Conservation (phyloP, 1,140 invertebrate species). For the Thalassaphorura encarpata region DNA sequence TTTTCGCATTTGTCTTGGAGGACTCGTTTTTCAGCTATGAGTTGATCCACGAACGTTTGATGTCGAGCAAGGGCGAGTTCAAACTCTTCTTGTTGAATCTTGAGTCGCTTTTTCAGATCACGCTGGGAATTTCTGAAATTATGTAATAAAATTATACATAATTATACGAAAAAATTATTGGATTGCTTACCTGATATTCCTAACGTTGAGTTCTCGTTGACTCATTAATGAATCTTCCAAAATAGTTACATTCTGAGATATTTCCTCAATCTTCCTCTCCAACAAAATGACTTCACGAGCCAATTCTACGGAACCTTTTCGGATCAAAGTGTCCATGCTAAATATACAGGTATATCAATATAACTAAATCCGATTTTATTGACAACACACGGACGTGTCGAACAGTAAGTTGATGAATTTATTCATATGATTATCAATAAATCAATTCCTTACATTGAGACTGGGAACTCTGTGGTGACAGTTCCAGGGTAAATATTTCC, state of each 20-base stretch:
- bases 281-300: conserved; percentile 25
- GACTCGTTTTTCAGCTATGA: conserved; percentile 54
- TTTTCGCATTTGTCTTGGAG: conserved; percentile 55
- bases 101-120: conserved; percentile 38
- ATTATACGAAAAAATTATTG: neutral
- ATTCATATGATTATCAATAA: too few relatives aligned
- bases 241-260: conserved; percentile 36
- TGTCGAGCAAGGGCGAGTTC: conserved; percentile 51
- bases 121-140: conserved; percentile 35
- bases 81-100: conserved; percentile 53
- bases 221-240: conserved; percentile 39
- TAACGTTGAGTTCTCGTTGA: conserved; percentile 38
- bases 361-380: neutral
- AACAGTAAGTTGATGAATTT: too few relatives aligned
- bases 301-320: conserved; percentile 27
- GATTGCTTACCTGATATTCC: conserved; percentile 36
- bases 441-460: neutral
- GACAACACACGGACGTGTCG: neutral
- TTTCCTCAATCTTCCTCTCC: conserved; percentile 40
- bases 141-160: conserved; percentile 2
- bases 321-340: conserved; percentile 23
- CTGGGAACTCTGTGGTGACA: neutral
- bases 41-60: conserved; percentile 58
- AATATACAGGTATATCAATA: neutral
- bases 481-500: neutral